Conservation (phyloP, 2,113 vertebrate genomes). For the Notothenia rossii region DNA sequence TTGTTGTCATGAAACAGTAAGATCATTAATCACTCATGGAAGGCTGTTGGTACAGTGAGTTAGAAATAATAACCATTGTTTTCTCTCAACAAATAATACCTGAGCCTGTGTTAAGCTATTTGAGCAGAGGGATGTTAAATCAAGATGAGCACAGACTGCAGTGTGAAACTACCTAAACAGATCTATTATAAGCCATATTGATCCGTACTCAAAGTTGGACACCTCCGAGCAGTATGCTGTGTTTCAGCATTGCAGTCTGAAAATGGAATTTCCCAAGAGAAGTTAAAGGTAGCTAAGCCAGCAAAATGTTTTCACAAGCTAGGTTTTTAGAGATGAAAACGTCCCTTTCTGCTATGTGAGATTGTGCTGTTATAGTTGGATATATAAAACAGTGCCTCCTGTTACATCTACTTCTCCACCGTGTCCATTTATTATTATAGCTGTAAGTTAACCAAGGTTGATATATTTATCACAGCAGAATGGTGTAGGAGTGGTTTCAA, state of each 20-base stretch:
- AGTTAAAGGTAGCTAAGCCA: conserved; percentile 62
- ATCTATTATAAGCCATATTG: conserved; percentile 77
- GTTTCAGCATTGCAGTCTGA: conserved; percentile 62
- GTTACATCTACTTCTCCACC: conserved; percentile 19
- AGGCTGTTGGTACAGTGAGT: conserved; percentile 4
- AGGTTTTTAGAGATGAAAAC: conserved; percentile 39
- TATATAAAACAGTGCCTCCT: conserved; percentile 10
- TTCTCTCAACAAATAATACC: conserved; percentile 45
- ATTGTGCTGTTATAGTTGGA: background rate
- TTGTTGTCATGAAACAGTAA: conserved; percentile 42
- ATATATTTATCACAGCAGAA: conserved; percentile 35
- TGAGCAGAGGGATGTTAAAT: conserved; percentile 51
- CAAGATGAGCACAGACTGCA: conserved; percentile 52
- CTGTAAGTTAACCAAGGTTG: conserved; percentile 23
- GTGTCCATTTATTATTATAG: conserved; percentile 36
- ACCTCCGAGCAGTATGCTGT: conserved; percentile 56
- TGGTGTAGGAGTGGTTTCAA: conserved; percentile 10
- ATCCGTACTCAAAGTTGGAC: conserved; percentile 66
- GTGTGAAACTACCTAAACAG: conserved; percentile 68
- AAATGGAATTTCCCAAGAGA: conserved; percentile 70
- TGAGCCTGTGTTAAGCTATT: conserved; percentile 47
- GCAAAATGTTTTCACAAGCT: conserved; percentile 44
- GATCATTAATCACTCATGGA: conserved; percentile 38
- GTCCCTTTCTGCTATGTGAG: conserved; percentile 23
- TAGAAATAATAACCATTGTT: conserved; percentile 35